Base-by-base conservation (phyloP, 2,797 vertebrate genomes). In the Acanthurus lineatus region DNA sequence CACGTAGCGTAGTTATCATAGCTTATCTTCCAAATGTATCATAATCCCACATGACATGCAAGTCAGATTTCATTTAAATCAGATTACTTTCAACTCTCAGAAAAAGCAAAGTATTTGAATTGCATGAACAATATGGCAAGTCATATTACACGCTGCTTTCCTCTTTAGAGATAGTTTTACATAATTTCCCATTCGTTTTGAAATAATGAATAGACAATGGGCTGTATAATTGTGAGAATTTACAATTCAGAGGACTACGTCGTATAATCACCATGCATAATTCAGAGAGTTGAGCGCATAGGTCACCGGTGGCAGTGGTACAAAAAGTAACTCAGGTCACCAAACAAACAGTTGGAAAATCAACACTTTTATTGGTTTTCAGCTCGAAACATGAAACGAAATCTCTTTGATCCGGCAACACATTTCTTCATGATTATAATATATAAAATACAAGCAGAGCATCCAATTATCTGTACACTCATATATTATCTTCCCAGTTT, bases 151-250 rank as follows among this genome's bases (percentile, higher is more conserved):
- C 87, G 86, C 89, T 86, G 88, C 89, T 90, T 93, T 93, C 93
- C 93, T 95, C 94, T 95, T 95, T 93, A 93, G 94, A 96, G 94
- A 92, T 93, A 93, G 89, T 94, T 96, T 96, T 92, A 95, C 95
- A 96, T 96, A 95, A 95, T 95, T 96, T 92, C 86, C 88, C 84
- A 93, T 95, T 94, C 86, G 81, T 91, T 93, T 92, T 92, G 92
- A 94, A 96, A 95, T 95, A 94, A 95, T 95, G 95, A 96, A 96
- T 96, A 95, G 94, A 95, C 94, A 95, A 95, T 95, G 91, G 92
- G 86, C 90, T 93, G 94, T 93, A 94, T 94, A 95, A 96, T 96
- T 95, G 92, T 92, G 76, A 81, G 83, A 78, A 95, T 95, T 96
- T 95, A 95, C 93, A 94, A 93, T 96, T 95, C 95, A 95, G 94